Base-by-base conservation (phyloP, 2,113 vertebrate genomes). In the Beaufortia kweichowensis region DNA sequence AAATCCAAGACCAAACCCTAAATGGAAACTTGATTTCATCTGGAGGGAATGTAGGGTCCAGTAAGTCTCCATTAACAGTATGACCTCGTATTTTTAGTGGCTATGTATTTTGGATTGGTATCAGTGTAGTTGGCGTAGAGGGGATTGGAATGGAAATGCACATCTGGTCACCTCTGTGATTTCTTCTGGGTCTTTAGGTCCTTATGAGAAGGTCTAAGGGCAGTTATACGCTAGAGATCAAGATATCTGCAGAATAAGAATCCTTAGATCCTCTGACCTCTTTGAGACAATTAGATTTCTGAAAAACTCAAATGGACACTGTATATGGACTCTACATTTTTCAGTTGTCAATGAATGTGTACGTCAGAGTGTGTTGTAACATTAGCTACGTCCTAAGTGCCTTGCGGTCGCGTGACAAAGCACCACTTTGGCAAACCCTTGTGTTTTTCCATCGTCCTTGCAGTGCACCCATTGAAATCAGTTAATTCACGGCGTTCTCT, bases 21-120 rank as follows among this genome's bases (percentile, higher is more conserved):
- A 55, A 59, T 71, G 68, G 68, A 71, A 56, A 71, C 68, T 39
- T 7, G 68, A 59, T 56, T 71, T 71, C 31, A 71, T 41, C 53
- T 19, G 68, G 33, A 71, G 57, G 59, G 53, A 71, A 41, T 71
- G 53, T 26, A 31, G 57, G n/a, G 31, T 41, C 15, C 33, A 57
- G 68, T 24, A 55, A 41, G 12, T 3, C 56, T 24, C 26, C 41
- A n/a, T n/a, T 53, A 53, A 53, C 6, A n/a, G 6, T 19, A 21
- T 21, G 48, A 21, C n/a, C 6, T 6, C n/a, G 19, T 53, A 21
- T 53, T 53, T 53, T 53, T 53, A 19, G 48, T 56, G 56, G 53
- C 53, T 41, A 14, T 71, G 21, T 3, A 6, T 28, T 35, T 59
- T 19, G 15, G 21, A 19, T 12, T 71, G 29, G 50, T 33, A 24